These are phyloP conservation scores for Synchiropus splendidus DNA, from an alignment of 2,113 vertebrate species.

Conservation along the genomic window DNA sequence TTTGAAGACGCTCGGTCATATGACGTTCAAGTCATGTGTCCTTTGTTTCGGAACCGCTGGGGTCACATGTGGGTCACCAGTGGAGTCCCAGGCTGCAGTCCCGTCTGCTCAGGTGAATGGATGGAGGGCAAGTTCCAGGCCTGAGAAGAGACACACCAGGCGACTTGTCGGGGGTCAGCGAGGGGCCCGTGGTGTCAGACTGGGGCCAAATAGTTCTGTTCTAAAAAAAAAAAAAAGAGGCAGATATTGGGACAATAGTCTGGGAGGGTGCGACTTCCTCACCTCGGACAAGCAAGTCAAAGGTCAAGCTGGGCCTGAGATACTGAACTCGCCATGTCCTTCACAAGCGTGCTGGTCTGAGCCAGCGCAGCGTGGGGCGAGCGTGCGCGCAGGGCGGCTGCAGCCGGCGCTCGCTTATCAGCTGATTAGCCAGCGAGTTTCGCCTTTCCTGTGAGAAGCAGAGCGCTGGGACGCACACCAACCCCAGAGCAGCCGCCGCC, in stretches of 20 bases:
- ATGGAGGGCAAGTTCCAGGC: neutral
- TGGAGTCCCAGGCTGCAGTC: too few species aligned
- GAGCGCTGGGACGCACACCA: conserved; percentile 52
- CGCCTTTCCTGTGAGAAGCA: conserved; percentile 69
- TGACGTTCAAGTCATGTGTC: too few species aligned
- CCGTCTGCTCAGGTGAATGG: too few species aligned
- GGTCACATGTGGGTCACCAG: too few species aligned
- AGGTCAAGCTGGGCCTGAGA: conserved; percentile 50
- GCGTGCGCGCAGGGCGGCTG: conserved; percentile 55
- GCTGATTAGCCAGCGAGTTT: conserved; percentile 70
- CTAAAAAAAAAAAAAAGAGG: too few species aligned
- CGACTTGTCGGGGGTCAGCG: too few species aligned
- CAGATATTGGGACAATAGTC: conserved; percentile 68
- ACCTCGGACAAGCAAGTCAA: conserved; percentile 56
- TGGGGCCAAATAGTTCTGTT: too few species aligned
- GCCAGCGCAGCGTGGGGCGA: conserved; percentile 63
- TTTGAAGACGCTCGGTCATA: too few species aligned
- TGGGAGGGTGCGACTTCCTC: conserved; percentile 69
- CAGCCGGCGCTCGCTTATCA: conserved; percentile 62
- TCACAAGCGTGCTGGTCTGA: too few species aligned
- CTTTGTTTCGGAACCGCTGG: too few species aligned
- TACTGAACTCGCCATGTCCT: conserved; percentile 1
- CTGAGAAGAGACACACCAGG: neutral
- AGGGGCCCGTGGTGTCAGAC: too few species aligned
- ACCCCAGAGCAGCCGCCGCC: conserved; percentile 57